Evolutionary conservation across 2,888 invertebrate genomes (phyloP).

Genomic region (Hyppa rectilinea): DNA sequence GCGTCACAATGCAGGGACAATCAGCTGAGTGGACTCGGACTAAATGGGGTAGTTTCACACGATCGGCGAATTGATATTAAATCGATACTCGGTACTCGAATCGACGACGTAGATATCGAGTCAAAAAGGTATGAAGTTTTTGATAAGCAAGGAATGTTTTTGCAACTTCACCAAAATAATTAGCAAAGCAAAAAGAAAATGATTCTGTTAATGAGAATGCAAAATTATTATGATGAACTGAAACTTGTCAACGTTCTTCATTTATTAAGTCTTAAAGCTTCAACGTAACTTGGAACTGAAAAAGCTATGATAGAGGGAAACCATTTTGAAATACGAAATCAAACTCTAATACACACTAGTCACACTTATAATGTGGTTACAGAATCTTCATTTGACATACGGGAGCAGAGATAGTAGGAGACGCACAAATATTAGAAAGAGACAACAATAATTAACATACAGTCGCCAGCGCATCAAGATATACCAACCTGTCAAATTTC

Average conservation of each 20-base stretch:
- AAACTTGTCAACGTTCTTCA: neutral
- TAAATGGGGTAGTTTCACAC: slow-evolving; percentile 51
- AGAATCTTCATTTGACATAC: too few relatives aligned
- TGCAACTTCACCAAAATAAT: neutral
- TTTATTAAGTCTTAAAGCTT: neutral
- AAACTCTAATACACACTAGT: neutral
- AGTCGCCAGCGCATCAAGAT: too few relatives aligned
- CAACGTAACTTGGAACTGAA: neutral
- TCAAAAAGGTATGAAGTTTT: neutral
- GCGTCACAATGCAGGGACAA: slow-evolving; percentile 55
- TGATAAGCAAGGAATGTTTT: neutral
- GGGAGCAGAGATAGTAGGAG: too few relatives aligned
- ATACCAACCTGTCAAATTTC: too few relatives aligned
- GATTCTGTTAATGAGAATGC: neutral
- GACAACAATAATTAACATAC: too few relatives aligned
- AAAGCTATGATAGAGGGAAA: neutral
- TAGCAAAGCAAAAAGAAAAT: neutral
- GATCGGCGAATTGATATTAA: slow-evolving; percentile 39
- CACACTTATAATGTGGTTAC: neutral
- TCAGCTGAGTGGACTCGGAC: slow-evolving; percentile 49
- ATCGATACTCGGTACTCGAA: slow-evolving; percentile 34
- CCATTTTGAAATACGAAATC: neutral
- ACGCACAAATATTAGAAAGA: too few relatives aligned
- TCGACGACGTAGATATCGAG: neutral
- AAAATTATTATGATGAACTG: neutral